phyloP scores from a whole-genome alignment of 2,797 vertebrate species.

The Taeniopygia guttata region DNA sequence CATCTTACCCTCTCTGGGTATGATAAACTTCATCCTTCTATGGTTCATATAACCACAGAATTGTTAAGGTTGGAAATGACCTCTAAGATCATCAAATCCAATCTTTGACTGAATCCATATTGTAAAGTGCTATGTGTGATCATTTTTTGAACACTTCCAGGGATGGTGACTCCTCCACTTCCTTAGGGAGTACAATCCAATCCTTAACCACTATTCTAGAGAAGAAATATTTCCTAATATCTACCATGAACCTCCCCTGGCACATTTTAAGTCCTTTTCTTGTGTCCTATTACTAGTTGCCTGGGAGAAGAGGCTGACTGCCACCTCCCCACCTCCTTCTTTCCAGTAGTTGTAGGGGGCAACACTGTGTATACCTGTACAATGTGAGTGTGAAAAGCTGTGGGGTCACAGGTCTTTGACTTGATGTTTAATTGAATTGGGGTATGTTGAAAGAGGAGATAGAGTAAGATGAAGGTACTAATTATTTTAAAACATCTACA shows the following conservation, averaged over 20 bases:
- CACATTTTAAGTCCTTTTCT: background rate
- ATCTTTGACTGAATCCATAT: rapidly evolving
- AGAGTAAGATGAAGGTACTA: background rate
- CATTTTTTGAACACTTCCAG: background rate
- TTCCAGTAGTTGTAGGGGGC: background rate
- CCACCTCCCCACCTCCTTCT: background rate
- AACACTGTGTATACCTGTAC: background rate
- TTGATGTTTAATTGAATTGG: background rate
- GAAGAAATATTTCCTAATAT: background rate
- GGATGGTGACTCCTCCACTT: background rate
- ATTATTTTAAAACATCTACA: background rate
- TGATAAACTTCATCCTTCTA: background rate
- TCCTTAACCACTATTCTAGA: background rate
- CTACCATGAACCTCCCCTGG: background rate
- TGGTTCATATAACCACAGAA: background rate
- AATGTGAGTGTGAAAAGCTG: background rate
- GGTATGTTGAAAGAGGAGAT: background rate
- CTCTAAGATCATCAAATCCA: background rate
- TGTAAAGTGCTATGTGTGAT: background rate
- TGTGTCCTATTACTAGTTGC: background rate
- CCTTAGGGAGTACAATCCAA: background rate
- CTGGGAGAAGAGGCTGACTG: background rate
- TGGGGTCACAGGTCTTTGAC: background rate
- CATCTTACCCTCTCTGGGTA: background rate
- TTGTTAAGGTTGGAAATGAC: background rate